Base-by-base conservation (phyloP, 2,113 vertebrate species). In the Drymodes brunneopygia region DNA sequence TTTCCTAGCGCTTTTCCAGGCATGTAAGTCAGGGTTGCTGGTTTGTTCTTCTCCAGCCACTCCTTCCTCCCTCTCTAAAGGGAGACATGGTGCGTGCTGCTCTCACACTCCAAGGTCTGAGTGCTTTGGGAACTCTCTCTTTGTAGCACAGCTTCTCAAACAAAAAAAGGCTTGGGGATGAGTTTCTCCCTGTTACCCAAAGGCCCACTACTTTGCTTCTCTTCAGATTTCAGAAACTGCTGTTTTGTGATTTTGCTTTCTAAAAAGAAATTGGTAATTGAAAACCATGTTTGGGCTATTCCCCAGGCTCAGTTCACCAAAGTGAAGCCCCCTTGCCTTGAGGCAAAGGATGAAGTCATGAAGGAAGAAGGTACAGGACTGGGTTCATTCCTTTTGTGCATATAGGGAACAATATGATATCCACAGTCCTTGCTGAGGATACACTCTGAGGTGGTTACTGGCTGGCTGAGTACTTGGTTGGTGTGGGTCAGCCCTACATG, bases 41-140 rank as follows among this genome's bases (percentile, higher is more conserved):
- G 11, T 65, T 85, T 88, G n/a, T 18, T 61, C 13, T 80, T 80
- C 35, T 73, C 31, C 42, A 77, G 18, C 5, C 40, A 38, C 11
- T 54, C 31, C 18, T 82, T 72, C 36, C 22, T 40, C 16, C 8
- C 21, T 27, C 51, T 85, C 53, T 64, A 31, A 67, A 81, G 53
- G 22, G 12, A 73, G 10, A 12, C 4, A 44, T 17, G 31, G 17
- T 35, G 38, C 0, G 0, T 31, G 21, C n/a, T 38, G 33, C 24
- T 84, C n/a, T 64, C 61, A 51, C 7, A 40, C 29, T 71, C 53
- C 65, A 62, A 42, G 4, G 17, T 56, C 36, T 2, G 4, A 57
- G 40, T 4, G 10, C 33, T 79, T 71, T 75, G 61, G 28, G 31
- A 57, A 35, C 28, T 40, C 44, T 45, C 8, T 47, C 0, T 1